Conservation (phyloP, 2,888 invertebrate species). For the Lasioglossum malachurum region DNA sequence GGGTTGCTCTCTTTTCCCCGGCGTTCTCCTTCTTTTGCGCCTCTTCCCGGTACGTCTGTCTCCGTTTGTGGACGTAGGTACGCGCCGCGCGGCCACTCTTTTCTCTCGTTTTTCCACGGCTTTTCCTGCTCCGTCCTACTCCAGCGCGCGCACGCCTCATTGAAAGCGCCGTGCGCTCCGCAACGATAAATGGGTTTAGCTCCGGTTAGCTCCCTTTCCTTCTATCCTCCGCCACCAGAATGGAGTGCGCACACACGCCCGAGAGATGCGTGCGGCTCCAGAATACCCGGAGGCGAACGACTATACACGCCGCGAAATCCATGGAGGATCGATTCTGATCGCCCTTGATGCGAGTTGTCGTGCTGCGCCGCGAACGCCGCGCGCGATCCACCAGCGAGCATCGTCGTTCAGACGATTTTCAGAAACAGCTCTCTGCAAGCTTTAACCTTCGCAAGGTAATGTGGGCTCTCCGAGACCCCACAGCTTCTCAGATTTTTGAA, state of each 20-base stretch:
- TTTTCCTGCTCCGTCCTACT: conserved; percentile 52
- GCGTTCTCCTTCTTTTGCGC: conserved; percentile 9
- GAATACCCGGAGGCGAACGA: conserved; percentile 50
- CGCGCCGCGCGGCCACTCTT: neutral
- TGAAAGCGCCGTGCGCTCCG: conserved; percentile 62
- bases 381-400: neutral
- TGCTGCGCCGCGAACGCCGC: neutral
- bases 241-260: conserved; percentile 9
- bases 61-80: neutral
- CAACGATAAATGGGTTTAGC: conserved; percentile 74
- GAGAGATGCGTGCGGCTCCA: conserved; percentile 23
- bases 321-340: conserved; percentile 47
- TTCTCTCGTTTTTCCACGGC: conserved; percentile 27
- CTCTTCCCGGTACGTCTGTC: neutral
- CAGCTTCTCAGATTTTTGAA: too few species aligned
- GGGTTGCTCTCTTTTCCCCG: conserved; percentile 24
- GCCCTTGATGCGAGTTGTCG: conserved; percentile 1
- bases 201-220: conserved; percentile 78
- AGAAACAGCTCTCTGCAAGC: neutral
- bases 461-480: too few species aligned
- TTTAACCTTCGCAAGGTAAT: neutral
- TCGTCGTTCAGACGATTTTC: neutral
- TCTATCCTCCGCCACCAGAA: conserved; percentile 44
- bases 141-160: conserved; percentile 42
- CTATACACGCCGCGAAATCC: conserved; percentile 54